Evolutionary conservation across 2,797 vertebrate species (phyloP).

Genomic region (Thunnus albacares): DNA sequence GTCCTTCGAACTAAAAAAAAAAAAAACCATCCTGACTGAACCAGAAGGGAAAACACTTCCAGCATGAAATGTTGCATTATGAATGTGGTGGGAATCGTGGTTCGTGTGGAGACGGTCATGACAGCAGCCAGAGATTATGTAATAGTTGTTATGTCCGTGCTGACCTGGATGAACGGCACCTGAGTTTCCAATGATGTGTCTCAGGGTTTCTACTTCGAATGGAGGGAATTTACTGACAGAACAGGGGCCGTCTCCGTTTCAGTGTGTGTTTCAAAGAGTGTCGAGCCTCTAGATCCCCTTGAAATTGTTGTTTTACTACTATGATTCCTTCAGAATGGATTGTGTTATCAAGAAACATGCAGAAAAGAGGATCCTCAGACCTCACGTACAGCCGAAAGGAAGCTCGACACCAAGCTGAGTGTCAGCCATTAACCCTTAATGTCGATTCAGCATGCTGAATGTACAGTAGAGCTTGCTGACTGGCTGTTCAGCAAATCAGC

Average conservation of each 20-base stretch:
- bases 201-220: neutral
- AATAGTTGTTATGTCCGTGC: neutral
- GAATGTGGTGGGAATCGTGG: neutral
- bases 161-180: neutral
- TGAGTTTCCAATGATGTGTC: neutral
- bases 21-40: neutral
- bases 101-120: neutral
- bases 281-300: neutral
- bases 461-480: constrained; percentile 34
- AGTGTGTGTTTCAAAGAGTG: neutral
- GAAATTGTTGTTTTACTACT: neutral
- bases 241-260: too few species aligned
- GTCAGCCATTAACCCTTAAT: constrained; percentile 8
- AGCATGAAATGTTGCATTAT: neutral
- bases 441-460: constrained; percentile 48
- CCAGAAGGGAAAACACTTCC: too few species aligned
- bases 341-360: neutral
- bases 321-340: neutral
- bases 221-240: too few species aligned
- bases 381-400: neutral
- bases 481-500: constrained; percentile 24
- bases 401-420: constrained; percentile 8
- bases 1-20: neutral
- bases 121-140: neutral
- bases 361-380: neutral